Evolutionary conservation across 2,113 vertebrate species (phyloP).

Genomic region (Corythaeola cristata): DNA sequence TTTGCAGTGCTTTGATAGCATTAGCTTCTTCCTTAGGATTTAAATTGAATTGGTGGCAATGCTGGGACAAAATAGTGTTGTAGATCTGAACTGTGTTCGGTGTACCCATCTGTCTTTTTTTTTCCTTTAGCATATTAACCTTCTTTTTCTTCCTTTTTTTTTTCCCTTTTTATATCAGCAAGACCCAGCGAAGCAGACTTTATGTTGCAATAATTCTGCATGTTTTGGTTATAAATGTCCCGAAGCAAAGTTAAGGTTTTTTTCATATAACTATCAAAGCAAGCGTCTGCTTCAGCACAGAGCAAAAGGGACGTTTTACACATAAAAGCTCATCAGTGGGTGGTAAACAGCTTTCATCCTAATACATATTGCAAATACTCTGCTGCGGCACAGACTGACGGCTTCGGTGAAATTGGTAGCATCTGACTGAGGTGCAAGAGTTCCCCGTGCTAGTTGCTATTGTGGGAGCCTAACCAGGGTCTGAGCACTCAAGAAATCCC

Average conservation of each 20-base stretch:
- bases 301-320: slow-evolving; percentile 8
- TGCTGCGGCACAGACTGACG: background rate
- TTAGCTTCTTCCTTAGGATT: slow-evolving; percentile 18
- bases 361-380: slow-evolving; percentile 13
- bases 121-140: slow-evolving; percentile 20
- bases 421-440: background rate
- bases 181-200: slow-evolving; percentile 63
- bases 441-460: background rate
- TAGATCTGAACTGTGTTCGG: background rate
- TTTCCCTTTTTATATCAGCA: slow-evolving; percentile 20
- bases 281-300: slow-evolving; percentile 51
- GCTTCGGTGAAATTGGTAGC: background rate
- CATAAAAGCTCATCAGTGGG: slow-evolving; percentile 37
- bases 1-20: slow-evolving; percentile 7
- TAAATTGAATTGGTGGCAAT: background rate
- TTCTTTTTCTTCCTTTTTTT: background rate
- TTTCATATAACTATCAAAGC: slow-evolving; percentile 71
- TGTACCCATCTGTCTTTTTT: background rate
- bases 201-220: slow-evolving; percentile 57
- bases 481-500: background rate
- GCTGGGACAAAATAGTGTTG: background rate
- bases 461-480: background rate
- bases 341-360: slow-evolving; percentile 4
- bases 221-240: slow-evolving; percentile 73
- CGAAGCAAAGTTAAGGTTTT: slow-evolving; percentile 61